Evolutionary conservation across 2,113 vertebrate species (phyloP).

Genomic region (Antidorcas marsupialis): DNA sequence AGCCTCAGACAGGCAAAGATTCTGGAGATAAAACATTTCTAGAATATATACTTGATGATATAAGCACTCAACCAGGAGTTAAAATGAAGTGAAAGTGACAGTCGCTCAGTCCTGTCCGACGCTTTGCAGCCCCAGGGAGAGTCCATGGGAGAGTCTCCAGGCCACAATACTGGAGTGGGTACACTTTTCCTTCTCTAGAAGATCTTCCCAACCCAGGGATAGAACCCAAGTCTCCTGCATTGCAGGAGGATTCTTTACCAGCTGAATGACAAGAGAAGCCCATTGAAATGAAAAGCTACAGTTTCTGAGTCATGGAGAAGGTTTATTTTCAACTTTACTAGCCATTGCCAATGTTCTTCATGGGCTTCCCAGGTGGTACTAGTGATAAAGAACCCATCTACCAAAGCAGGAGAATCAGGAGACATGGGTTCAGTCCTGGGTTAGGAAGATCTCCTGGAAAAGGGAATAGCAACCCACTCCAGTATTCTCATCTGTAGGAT

Average conservation of each 20-base stretch:
- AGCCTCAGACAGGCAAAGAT: background rate
- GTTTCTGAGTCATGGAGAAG: background rate
- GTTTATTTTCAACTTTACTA: background rate
- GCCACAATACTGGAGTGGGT: background rate
- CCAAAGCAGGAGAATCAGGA: background rate
- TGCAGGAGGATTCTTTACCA: background rate
- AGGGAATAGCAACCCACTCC: too few species aligned
- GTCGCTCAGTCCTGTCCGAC: background rate
- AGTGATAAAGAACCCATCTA: background rate
- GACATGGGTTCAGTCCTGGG: too few species aligned
- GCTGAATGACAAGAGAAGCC: background rate
- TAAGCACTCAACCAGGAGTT: background rate
- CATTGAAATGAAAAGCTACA: background rate
- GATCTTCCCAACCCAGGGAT: background rate
- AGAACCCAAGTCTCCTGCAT: background rate
- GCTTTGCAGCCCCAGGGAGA: background rate
- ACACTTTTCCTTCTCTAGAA: background rate
- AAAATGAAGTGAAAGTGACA: background rate
- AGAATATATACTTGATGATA: background rate
- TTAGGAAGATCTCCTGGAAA: too few species aligned
- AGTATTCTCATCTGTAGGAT: too few species aligned
- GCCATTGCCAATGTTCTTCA: background rate
- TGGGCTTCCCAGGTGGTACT: background rate
- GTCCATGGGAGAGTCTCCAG: background rate
- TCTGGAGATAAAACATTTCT: background rate